Evolutionary conservation across 1,140 invertebrate genomes (phyloP), one percentile per base, ranked within the genome.

Genomic region (Philaenus spumarius): DNA sequence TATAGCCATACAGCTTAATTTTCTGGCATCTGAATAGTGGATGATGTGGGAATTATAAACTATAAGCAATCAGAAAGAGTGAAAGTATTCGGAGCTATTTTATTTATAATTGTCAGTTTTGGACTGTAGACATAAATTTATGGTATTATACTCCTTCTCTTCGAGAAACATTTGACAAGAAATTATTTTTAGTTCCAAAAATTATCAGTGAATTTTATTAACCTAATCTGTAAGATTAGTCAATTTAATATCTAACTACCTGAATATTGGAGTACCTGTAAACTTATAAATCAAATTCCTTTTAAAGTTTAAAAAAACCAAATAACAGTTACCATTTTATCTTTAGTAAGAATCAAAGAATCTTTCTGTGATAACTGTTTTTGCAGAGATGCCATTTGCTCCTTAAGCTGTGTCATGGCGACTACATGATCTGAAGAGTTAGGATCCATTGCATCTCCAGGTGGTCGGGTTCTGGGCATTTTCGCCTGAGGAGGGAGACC

Each of bases 341-440:
- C 95, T 77, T 95, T 96, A 46, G 86, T 80, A 20, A 97, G 73
- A 46, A 97, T 74, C 65, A 91, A 86, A 53, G 82, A 81, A 72
- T 97, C 93, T 74, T 96, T 97, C 59, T 83, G 80, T 52, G 77
- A 74, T 2, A 97, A 76, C 67, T 92, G 89, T 71, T 94, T 95
- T 71, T 96, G 89, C n/a, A 97, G 74, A 67, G 84, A 86, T 30
- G 92, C 90, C 63, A 97, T 94, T 68, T 95, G 88, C 72, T 97
- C 95, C 69, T 90, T 91, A 1, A 98, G 79, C 71, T 95, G 91
- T 14, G 93, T 95, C 71, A 96, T 90, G 0, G 91, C 90, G 9
- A 95, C 91, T 20, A 97, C 87, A 69, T 96, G 92, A 72, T 97
- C 94, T 0, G 90, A 91, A 68, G 86, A 91, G 66, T 89, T 90